phyloP scores from a whole-genome alignment of 2,888 invertebrate genomes.

The Tuberolachnus salignus region DNA sequence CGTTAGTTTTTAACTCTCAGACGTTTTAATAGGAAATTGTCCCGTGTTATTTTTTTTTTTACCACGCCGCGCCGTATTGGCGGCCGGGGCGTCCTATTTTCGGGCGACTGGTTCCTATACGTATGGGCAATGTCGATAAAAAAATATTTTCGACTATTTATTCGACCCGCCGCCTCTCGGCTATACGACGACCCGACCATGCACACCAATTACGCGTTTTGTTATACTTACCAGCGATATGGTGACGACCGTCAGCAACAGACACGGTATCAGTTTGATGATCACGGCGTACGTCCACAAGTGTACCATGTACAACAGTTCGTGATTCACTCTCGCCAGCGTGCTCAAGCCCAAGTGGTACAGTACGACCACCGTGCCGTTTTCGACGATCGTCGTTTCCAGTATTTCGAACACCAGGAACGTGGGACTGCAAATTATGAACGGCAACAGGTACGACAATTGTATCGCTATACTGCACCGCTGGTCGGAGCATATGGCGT shows the following conservation, averaged over 20 bases:
- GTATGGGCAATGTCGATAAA: no score
- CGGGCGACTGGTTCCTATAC: no score
- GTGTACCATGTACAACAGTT: conserved; percentile 67
- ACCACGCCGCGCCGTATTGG: no score
- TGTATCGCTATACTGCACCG: conserved; percentile 76
- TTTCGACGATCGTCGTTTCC: conserved; percentile 66
- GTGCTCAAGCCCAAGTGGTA: conserved; percentile 67
- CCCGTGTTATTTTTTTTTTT: no score
- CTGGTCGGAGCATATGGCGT: conserved; percentile 24
- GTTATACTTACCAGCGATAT: conserved; percentile 53
- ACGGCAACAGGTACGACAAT: conserved; percentile 76
- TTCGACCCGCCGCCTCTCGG: no score
- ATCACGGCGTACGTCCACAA: conserved; percentile 80
- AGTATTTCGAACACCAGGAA: conserved; percentile 74
- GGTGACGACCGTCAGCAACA: conserved; percentile 76
- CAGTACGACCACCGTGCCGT: conserved; percentile 68
- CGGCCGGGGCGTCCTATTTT: no score
- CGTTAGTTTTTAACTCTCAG: no score
- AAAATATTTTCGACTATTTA: no score
- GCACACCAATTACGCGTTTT: no score
- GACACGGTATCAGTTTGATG: conserved; percentile 80
- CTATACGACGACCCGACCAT: no score
- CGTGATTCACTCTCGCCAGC: conserved; percentile 62
- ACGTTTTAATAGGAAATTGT: no score
- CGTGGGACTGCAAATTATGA: conserved; percentile 82